A percentile compares a stretch with the other conserved stretches of the same genome.
These are phyloP conservation scores for Drosophila mayri DNA, from an alignment of 1,140 invertebrate genomes.

Conservation along the genomic window DNA sequence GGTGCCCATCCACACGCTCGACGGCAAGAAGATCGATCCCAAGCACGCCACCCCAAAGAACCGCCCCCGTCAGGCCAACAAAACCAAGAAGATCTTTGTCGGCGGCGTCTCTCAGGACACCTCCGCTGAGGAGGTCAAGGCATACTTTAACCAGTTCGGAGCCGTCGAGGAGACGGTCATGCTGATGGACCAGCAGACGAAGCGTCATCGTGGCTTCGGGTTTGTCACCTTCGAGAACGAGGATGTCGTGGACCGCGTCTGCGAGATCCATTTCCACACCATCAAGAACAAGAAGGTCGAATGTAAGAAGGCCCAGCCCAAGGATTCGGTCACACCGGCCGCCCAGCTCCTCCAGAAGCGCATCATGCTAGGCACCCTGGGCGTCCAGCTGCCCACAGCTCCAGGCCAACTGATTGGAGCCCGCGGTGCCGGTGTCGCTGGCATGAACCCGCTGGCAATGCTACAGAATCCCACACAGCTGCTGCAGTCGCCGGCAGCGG, in stretches of 20 bases:
- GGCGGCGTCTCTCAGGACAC: slow-evolving; percentile 96
- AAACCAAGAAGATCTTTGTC: slow-evolving; percentile 96
- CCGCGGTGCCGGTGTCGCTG: slow-evolving; percentile 86
- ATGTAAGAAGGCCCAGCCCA: slow-evolving; percentile 96
- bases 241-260: slow-evolving; percentile 95
- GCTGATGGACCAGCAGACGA: slow-evolving; percentile 97
- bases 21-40: slow-evolving; percentile 97
- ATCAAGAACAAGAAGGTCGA: slow-evolving; percentile 97
- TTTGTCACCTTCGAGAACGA: slow-evolving; percentile 97
- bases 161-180: slow-evolving; percentile 97
- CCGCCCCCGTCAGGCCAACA: slow-evolving; percentile 92
- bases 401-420: slow-evolving; percentile 84
- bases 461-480: slow-evolving; percentile 86
- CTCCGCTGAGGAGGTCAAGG: slow-evolving; percentile 95
- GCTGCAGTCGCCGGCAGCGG: slow-evolving; percentile 86
- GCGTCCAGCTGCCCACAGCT: slow-evolving; percentile 87
- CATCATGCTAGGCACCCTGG: slow-evolving; percentile 89
- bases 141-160: slow-evolving; percentile 96
- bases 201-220: slow-evolving; percentile 95
- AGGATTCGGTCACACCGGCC: slow-evolving; percentile 92
- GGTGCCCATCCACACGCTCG: slow-evolving; percentile 95
- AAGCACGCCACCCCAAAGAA: slow-evolving; percentile 97
- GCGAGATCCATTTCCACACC: slow-evolving; percentile 96
- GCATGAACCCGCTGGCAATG: slow-evolving; percentile 87
- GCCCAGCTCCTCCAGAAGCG: slow-evolving; percentile 90